Evolutionary conservation across 2,888 invertebrate genomes (phyloP), one percentile per base, ranked within the genome.

Genomic region (Fabriciana adippe): DNA sequence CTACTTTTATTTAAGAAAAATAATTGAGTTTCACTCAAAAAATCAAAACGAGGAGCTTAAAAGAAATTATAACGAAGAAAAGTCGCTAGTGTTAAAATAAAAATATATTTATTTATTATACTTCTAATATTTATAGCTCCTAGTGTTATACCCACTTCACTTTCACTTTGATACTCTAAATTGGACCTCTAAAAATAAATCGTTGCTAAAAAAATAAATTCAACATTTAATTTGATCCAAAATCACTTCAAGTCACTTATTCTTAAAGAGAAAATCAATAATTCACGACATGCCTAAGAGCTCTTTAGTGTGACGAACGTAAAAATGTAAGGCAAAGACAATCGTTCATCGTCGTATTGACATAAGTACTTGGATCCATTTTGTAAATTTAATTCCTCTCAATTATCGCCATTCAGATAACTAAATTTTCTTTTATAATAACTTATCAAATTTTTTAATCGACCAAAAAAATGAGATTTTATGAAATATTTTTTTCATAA

Each of bases 341-440:
- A 73, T n/a, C n/a, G n/a, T n/a, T n/a, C n/a, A n/a, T n/a, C n/a
- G 53, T 74, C 63, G 26, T 62, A 45, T 67, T 53, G 71, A 65
- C 71, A 65, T 72, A 69, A 71, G 68, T 73, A 64, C 64, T 69
- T 67, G 45, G 66, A 65, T 63, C 66, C 71, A 75, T 75, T 74
- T 71, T 66, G 72, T 72, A 70, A 72, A 67, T 75, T 75, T 71
- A 66, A 73, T 68, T 68, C 31, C 31, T 54, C 72, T 67, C 55
- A 70, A 70, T 69, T 73, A 72, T 68, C n/a, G 26, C n/a, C 48
- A 48, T 31, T 59, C 48, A 31, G 48, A 48, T 48, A 31, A 16
- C 48, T 48, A 16, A 59, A 59, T 59, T 16, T 48, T 48, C 47
- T 59, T 48, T 16, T 59, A 48, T 31, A 26, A 13, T 31, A 26